phyloP scores from a whole-genome alignment of 2,888 invertebrate genomes.

The Camptogramma bilineatum region DNA sequence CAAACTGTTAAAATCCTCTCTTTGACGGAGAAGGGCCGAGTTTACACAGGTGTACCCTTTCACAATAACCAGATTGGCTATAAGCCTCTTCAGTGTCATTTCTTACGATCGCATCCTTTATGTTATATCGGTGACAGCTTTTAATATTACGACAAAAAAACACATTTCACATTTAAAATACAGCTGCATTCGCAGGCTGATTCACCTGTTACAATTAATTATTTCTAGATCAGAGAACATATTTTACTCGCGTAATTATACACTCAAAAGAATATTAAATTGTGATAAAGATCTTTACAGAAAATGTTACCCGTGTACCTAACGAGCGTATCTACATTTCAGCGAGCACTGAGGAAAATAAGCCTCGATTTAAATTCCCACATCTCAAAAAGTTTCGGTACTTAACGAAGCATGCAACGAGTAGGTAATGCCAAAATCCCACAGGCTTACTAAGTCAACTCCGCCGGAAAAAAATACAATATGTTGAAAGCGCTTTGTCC shows the following conservation, averaged over 20 bases:
- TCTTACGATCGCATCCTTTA: slow-evolving; percentile 48
- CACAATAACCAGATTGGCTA: slow-evolving; percentile 59
- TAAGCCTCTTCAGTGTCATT: slow-evolving; percentile 65
- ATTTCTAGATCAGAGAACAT: slow-evolving; percentile 29
- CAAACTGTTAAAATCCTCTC: slow-evolving; percentile 81
- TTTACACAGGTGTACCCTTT: slow-evolving; percentile 78
- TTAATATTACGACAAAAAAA: slow-evolving; percentile 48
- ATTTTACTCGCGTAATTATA: slow-evolving; percentile 29
- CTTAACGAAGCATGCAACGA: slow-evolving; percentile 62
- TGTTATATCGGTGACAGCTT: slow-evolving; percentile 50
- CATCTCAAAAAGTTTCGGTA: slow-evolving; percentile 55
- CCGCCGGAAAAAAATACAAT: slow-evolving; percentile 67
- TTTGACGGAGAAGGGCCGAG: slow-evolving; percentile 69
- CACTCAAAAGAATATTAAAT: slow-evolving; percentile 17
- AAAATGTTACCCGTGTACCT: slow-evolving; percentile 24
- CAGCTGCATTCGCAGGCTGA: slow-evolving; percentile 28
- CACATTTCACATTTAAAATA: slow-evolving; percentile 25
- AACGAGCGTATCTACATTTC: slow-evolving; percentile 18
- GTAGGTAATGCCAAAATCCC: slow-evolving; percentile 67
- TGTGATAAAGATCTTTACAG: slow-evolving; percentile 30
- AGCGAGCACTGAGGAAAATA: slow-evolving; percentile 18
- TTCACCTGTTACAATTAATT: slow-evolving; percentile 33
- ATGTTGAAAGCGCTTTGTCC: slow-evolving; percentile 76
- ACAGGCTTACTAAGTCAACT: slow-evolving; percentile 74
- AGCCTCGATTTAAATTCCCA: slow-evolving; percentile 44